phyloP scores from a whole-genome alignment of 2,888 invertebrate species.

The Spatulosminthurus flaviceps region DNA sequence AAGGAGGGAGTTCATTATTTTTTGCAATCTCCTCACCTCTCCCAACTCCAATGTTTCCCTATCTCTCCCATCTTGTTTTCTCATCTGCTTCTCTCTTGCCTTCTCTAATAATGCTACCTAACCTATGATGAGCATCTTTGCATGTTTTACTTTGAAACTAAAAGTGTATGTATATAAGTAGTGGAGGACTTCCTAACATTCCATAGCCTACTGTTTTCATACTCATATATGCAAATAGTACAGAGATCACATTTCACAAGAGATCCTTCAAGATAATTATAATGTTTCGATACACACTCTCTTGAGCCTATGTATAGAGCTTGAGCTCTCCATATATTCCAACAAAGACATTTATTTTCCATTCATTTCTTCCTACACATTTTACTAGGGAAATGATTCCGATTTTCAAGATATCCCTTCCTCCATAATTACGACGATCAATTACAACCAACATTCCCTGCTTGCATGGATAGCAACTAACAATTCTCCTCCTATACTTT shows the following conservation, averaged over 20 bases:
- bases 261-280: conserved; percentile 11
- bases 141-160: too few relatives aligned
- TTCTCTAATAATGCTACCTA: background rate
- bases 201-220: too few relatives aligned
- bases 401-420: background rate
- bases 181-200: too few relatives aligned
- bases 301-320: too few relatives aligned
- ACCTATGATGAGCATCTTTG: background rate
- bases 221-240: too few relatives aligned
- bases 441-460: background rate
- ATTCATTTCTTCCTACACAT: background rate
- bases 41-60: conserved; percentile 4
- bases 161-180: too few relatives aligned
- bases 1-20: background rate
- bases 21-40: conserved; percentile 21
- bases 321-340: background rate
- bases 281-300: background rate
- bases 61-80: background rate
- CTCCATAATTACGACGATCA: conserved; percentile 11
- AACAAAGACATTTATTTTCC: background rate
- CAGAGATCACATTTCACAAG: background rate
- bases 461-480: too few relatives aligned
- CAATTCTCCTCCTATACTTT: too few relatives aligned
- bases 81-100: background rate
- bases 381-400: background rate